Percentiles rank a stretch among this genome's conserved stretches.
phyloP scores from a whole-genome alignment of 2,888 invertebrate species.

The Matsumyia berberina region DNA sequence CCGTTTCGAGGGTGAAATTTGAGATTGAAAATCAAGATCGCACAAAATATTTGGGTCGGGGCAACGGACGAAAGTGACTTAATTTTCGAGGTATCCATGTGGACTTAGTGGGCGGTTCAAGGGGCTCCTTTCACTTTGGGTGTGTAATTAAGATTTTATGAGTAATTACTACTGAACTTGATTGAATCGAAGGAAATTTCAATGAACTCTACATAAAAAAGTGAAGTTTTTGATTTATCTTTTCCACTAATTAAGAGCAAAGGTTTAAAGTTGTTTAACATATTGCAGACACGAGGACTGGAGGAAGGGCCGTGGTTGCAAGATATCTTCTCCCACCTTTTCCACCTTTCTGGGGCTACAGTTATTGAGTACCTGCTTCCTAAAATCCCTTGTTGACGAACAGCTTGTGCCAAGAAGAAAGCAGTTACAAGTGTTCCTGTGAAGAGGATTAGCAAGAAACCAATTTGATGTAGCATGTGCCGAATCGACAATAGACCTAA shows the following conservation, averaged over 20 bases:
- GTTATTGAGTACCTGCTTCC: no score
- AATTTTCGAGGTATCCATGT: not conserved
- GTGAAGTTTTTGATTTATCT: not conserved
- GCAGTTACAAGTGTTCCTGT: no score
- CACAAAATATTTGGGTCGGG: constrained; percentile 50
- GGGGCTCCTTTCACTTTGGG: constrained; percentile 20
- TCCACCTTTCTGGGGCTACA: no score
- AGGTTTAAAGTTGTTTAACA: not conserved
- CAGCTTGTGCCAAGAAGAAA: no score
- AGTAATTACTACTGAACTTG: not conserved
- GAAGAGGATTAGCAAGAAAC: no score
- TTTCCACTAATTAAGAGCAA: not conserved
- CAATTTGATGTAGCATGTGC: no score
- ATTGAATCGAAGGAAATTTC: not conserved
- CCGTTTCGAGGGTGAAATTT: constrained; percentile 47
- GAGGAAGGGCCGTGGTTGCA: no score
- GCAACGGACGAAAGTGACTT: constrained; percentile 41
- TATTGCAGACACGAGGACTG: no score
- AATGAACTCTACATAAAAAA: not conserved
- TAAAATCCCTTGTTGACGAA: no score
- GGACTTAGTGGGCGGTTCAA: constrained; percentile 32
- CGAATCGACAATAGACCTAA: no score
- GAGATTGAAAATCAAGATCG: constrained; percentile 39
- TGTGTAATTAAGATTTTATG: not conserved
- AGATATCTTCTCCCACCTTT: no score